A percentile compares a stretch with the other conserved stretches of the same genome.
These are phyloP conservation scores for Podarcis raffonei DNA, from an alignment of 2,113 vertebrate genomes.

Conservation along the genomic window DNA sequence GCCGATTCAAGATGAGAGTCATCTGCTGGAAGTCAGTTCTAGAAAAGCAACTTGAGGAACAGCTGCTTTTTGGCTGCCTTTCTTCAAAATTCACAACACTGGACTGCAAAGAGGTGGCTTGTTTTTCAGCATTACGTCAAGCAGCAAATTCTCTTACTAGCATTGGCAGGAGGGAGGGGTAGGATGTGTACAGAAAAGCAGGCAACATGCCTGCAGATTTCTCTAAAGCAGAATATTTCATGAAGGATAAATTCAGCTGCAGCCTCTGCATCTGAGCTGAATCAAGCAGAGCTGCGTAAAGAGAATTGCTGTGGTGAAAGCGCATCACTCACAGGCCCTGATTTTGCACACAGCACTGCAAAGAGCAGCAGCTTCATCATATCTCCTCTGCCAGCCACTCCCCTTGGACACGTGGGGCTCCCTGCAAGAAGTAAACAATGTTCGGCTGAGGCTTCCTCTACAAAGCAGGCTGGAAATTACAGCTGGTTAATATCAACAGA, in stretches of 20 bases:
- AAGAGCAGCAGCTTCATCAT: background rate
- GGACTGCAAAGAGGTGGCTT: accelerated
- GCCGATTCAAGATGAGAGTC: background rate
- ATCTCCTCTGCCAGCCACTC: background rate
- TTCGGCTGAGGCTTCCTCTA: background rate
- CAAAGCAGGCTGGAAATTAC: background rate
- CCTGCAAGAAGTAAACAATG: conserved; percentile 45
- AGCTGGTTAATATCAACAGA: background rate
- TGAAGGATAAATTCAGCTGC: accelerated
- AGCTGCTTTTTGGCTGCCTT: background rate
- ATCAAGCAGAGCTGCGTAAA: background rate
- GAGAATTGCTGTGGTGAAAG: background rate
- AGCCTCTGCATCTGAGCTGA: accelerated
- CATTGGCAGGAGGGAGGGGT: background rate
- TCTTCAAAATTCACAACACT: too few species aligned
- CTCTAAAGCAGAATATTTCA: background rate
- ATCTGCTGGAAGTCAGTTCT: background rate
- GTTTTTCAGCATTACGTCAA: background rate
- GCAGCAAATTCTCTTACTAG: background rate
- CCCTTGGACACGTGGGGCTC: conserved; percentile 14
- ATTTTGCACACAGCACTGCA: background rate
- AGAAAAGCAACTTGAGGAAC: background rate
- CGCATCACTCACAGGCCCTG: background rate
- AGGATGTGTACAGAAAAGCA: accelerated
- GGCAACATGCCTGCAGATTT: background rate